These are phyloP conservation scores for Diogma glabrata DNA, from an alignment of 2,888 invertebrate genomes.

Conservation along the genomic window DNA sequence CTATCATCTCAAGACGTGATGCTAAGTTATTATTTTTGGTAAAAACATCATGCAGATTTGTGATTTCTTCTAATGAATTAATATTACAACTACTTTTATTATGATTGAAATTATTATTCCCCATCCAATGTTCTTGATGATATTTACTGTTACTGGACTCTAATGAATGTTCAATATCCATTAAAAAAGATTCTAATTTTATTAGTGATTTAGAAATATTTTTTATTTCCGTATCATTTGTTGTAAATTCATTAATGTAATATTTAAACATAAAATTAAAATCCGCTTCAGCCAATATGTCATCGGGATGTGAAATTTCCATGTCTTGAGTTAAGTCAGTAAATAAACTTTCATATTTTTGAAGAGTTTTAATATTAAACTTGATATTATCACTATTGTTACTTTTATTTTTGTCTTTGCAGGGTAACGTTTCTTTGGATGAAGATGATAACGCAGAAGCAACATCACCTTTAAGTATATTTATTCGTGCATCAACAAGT, in stretches of 20 bases:
- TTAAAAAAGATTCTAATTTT: constrained; percentile 28
- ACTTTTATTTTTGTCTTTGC: constrained; percentile 11
- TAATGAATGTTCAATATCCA: no score
- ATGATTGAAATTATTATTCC: constrained; percentile 3
- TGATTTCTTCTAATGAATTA: neutral
- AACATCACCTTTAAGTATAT: constrained; percentile 50
- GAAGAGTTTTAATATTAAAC: constrained; percentile 26
- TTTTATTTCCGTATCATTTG: constrained; percentile 26
- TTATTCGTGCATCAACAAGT: constrained; percentile 62
- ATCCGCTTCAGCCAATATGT: constrained; percentile 30
- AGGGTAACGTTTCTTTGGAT: constrained; percentile 4
- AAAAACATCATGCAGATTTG: constrained; percentile 1
- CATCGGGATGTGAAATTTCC: constrained; percentile 28
- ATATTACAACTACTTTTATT: neutral
- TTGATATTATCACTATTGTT: constrained; percentile 11
- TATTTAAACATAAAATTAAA: constrained; percentile 32
- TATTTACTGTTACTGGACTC: neutral
- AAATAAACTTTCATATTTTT: constrained; percentile 30
- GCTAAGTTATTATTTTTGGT: constrained; percentile 4
- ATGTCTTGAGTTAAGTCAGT: constrained; percentile 29
- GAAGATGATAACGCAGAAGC: constrained; percentile 7
- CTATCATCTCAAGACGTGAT: neutral
- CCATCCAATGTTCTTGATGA: neutral
- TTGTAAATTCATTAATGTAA: constrained; percentile 27
- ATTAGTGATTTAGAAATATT: constrained; percentile 27